Evolutionary conservation across 2,113 vertebrate species (phyloP).

Genomic region (Alaudala cheleensis): DNA sequence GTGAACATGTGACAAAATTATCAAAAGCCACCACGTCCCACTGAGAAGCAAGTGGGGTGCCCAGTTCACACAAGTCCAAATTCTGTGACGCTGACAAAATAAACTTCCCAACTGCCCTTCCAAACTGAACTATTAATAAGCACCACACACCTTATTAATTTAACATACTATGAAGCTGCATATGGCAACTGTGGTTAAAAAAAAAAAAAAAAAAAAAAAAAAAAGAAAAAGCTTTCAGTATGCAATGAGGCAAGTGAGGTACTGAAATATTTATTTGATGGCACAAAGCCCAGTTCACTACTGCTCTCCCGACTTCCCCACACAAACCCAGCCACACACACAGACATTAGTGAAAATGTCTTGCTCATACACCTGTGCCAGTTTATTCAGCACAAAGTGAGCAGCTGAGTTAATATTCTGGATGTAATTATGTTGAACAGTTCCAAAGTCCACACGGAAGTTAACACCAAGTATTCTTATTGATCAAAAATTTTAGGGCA

Average conservation of each 20-base stretch:
- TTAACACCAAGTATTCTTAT: neutral
- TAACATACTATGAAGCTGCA: neutral
- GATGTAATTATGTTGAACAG: neutral
- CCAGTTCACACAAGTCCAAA: neutral
- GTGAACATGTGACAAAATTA: accelerated
- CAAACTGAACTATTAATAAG: neutral
- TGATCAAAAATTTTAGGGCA: neutral
- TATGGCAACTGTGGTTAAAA: neutral
- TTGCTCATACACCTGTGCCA: neutral
- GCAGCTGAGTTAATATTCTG: neutral
- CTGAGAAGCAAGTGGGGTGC: neutral
- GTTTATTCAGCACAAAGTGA: neutral
- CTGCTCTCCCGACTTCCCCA: neutral
- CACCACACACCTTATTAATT: neutral
- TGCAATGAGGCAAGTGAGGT: neutral
- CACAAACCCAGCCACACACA: neutral
- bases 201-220: neutral
- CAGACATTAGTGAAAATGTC: neutral
- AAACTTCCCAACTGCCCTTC: neutral
- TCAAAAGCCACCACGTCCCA: neutral
- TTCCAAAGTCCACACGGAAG: neutral
- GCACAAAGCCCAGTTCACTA: neutral
- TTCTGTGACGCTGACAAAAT: neutral
- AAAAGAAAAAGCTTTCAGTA: neutral
- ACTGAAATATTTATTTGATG: neutral